Percentiles rank a stretch among this genome's conserved stretches.
These are phyloP conservation scores for Petrolisthes manimaculis DNA, from an alignment of 2,888 invertebrate species.

Conservation along the genomic window DNA sequence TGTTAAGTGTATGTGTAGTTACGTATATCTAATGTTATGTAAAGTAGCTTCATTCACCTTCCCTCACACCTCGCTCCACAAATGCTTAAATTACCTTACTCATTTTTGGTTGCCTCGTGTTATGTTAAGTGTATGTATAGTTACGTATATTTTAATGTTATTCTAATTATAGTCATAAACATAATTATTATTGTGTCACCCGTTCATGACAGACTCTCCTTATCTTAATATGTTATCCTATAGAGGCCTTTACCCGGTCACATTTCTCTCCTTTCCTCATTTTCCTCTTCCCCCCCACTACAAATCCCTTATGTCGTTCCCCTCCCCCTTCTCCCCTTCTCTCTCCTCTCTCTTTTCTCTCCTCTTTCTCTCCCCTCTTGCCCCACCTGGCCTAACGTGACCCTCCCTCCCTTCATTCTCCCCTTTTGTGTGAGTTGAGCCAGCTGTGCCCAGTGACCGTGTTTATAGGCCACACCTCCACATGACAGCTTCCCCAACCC, in stretches of 20 bases:
- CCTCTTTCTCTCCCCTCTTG: background rate
- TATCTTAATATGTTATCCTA: background rate
- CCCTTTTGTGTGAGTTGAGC: slow-evolving; percentile 31
- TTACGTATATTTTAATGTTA: no score
- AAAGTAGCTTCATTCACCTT: slow-evolving; percentile 17
- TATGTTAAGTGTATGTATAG: no score
- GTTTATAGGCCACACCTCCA: slow-evolving; percentile 34
- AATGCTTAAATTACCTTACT: no score
- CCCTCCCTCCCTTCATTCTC: background rate
- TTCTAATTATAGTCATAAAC: background rate
- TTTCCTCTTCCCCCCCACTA: slow-evolving; percentile 6
- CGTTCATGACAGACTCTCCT: background rate
- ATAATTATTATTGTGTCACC: background rate
- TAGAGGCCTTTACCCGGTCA: background rate
- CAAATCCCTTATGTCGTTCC: background rate
- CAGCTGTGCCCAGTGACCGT: slow-evolving; percentile 29
- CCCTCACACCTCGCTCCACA: background rate
- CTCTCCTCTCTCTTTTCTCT: background rate
- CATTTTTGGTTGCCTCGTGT: no score
- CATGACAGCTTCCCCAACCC: slow-evolving; percentile 34
- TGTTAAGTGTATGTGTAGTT: no score
- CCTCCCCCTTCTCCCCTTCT: background rate
- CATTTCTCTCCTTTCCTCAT: background rate
- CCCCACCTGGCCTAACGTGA: background rate
- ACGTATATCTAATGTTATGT: no score